phyloP scores from a whole-genome alignment of 2,113 vertebrate species.

The Circaetus cinerascens region DNA sequence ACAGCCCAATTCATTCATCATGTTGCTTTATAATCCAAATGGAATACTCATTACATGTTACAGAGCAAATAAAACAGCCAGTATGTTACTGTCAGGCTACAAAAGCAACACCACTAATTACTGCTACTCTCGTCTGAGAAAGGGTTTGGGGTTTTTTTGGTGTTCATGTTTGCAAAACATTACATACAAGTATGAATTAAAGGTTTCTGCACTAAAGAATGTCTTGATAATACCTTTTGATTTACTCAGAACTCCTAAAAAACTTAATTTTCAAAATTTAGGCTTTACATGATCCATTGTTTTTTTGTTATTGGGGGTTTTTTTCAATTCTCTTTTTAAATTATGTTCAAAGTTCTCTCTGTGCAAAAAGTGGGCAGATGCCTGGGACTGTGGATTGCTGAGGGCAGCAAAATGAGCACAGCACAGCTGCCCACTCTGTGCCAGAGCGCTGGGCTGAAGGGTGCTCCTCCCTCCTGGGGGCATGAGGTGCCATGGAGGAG shows the following conservation, averaged over 20 bases:
- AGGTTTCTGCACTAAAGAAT: neutral
- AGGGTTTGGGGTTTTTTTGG: neutral
- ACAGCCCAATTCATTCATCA: constrained; percentile 45
- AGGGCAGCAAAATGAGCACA: neutral
- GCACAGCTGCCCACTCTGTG: neutral
- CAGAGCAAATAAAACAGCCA: constrained; percentile 27
- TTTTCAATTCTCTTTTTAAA: neutral
- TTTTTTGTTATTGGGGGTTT: neutral
- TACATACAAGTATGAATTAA: neutral
- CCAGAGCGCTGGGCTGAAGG: neutral
- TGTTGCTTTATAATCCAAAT: constrained; percentile 34
- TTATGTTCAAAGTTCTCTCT: neutral
- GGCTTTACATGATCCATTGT: neutral
- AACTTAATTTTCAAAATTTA: neutral
- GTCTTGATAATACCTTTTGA: neutral
- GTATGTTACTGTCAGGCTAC: neutral
- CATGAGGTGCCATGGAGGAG: fast-evolving
- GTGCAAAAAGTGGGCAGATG: neutral
- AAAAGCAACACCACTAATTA: neutral
- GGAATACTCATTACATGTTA: constrained; percentile 12
- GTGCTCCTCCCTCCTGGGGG: fast-evolving
- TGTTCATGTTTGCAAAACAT: neutral
- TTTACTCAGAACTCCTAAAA: neutral
- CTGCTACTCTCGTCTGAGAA: neutral
- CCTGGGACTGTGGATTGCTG: neutral